phyloP scores from a whole-genome alignment of 1,140 invertebrate species.

The Oppia nitens region DNA sequence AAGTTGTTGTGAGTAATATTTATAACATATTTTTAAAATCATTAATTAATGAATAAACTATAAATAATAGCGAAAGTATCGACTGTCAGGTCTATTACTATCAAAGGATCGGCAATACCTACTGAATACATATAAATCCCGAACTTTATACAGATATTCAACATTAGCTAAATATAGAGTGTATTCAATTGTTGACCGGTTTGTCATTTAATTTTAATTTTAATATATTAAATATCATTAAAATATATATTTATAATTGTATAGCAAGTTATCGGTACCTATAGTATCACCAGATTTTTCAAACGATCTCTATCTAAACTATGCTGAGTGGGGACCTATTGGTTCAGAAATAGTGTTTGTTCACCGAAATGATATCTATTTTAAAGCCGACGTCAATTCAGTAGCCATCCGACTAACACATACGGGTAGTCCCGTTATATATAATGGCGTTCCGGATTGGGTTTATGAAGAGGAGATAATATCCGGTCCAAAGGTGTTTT shows the following conservation, averaged over 20 bases:
- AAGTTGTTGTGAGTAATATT: constrained; percentile 2
- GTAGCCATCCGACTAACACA: constrained; percentile 13
- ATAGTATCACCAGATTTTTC: background rate
- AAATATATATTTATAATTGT: no score
- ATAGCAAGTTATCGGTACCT: background rate
- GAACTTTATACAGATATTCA: constrained; percentile 6
- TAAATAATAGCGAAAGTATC: background rate
- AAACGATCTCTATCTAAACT: constrained; percentile 22
- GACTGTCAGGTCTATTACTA: background rate
- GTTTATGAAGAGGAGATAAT: constrained; percentile 30
- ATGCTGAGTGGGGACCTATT: constrained; percentile 27
- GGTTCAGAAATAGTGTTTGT: constrained; percentile 28
- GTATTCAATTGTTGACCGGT: constrained; percentile 6
- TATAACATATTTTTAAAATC: background rate
- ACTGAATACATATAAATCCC: background rate
- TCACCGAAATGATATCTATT: constrained; percentile 30
- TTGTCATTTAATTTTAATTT: no score
- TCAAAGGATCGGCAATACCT: constrained; percentile 4
- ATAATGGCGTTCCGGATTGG: constrained; percentile 33
- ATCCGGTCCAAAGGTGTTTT: constrained; percentile 26
- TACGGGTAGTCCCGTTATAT: constrained; percentile 22
- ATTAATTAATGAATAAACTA: background rate
- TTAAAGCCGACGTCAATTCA: constrained; percentile 19
- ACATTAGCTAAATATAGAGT: constrained; percentile 2
- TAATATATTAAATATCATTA: no score